Evolutionary conservation across 2,797 vertebrate species (phyloP).

Genomic region (Gallinago solitaria): DNA sequence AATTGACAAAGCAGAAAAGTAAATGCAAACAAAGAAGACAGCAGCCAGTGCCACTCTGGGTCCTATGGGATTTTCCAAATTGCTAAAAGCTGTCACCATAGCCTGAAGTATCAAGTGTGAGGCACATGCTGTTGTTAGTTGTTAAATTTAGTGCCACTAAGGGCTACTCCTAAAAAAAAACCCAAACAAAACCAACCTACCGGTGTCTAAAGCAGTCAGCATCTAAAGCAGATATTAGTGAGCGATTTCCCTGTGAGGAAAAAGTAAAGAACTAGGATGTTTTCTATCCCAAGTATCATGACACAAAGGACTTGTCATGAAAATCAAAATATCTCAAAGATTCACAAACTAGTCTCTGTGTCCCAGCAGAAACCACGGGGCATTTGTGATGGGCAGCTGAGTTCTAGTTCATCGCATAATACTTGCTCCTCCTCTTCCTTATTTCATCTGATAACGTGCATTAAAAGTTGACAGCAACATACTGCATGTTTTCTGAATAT

Average conservation of each 20-base stretch:
- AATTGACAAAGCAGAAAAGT: slow-evolving; percentile 56
- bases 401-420: neutral
- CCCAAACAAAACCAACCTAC: neutral
- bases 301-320: neutral
- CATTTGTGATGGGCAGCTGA: neutral
- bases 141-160: slow-evolving; percentile 67
- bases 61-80: slow-evolving; percentile 28
- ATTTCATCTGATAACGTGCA: neutral
- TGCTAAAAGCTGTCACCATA: slow-evolving; percentile 63
- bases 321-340: neutral
- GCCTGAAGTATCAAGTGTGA: slow-evolving; percentile 60
- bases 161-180: slow-evolving; percentile 25
- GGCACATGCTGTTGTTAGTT: slow-evolving; percentile 54
- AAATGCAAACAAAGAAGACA: slow-evolving; percentile 59
- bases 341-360: neutral
- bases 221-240: neutral
- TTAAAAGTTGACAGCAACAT: neutral
- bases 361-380: neutral
- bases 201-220: slow-evolving; percentile 4
- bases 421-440: neutral
- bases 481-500: neutral
- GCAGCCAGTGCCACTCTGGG: neutral
- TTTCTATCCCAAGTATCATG: neutral
- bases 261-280: neutral
- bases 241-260: neutral